These are phyloP conservation scores for Montifringilla adamsi DNA, from an alignment of 2,113 vertebrate species.

Conservation along the genomic window DNA sequence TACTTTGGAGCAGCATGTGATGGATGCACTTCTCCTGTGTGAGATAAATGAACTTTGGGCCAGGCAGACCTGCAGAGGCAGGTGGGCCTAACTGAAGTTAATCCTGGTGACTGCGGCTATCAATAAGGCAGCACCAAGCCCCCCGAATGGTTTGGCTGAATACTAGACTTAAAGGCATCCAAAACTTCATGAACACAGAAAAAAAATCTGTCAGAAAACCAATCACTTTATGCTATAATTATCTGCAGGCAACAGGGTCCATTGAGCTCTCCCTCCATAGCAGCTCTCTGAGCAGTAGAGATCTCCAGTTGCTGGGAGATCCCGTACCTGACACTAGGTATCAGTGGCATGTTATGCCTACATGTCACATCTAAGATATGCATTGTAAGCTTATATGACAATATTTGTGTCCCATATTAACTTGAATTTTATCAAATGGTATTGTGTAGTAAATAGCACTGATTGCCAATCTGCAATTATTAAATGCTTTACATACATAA, in stretches of 20 bases:
- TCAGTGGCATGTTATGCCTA: fast-evolving
- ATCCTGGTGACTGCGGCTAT: not conserved
- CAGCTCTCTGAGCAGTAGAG: fast-evolving
- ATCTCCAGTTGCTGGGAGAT: not conserved
- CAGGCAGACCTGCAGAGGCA: not conserved
- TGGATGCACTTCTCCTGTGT: not conserved
- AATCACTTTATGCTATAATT: not conserved
- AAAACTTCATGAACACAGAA: not conserved
- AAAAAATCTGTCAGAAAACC: not conserved
- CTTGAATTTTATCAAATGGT: not conserved
- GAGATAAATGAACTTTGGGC: not conserved
- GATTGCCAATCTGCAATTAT: not conserved
- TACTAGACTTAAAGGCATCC: not conserved
- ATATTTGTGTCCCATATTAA: not conserved
- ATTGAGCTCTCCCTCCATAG: not conserved
- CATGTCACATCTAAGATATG: not conserved
- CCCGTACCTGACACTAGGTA: not conserved
- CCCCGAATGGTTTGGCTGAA: not conserved
- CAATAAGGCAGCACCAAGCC: not conserved
- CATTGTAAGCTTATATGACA: fast-evolving
- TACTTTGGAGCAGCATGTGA: not conserved
- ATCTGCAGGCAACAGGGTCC: not conserved
- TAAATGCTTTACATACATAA: not conserved
- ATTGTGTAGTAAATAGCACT: not conserved
- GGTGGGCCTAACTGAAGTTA: not conserved